Evolutionary conservation across 2,113 vertebrate species (phyloP).

Genomic region (Peromyscus leucopus): DNA sequence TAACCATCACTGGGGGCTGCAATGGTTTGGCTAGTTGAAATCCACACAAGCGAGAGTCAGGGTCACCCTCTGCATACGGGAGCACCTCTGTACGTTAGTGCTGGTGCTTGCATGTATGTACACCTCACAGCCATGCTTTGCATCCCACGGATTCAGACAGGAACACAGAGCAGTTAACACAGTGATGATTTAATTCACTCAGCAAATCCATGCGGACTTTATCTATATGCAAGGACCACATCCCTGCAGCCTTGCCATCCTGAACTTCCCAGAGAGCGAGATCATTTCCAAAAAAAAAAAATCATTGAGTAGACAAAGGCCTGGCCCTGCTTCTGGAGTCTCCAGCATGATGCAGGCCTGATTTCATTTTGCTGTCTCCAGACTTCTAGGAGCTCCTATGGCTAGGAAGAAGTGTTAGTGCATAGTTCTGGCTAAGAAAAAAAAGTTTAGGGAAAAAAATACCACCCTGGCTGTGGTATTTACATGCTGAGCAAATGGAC

Average conservation of each 20-base stretch:
- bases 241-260: conserved; percentile 1
- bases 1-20: not conserved
- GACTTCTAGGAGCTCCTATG: not conserved
- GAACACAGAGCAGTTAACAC: not conserved
- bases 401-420: not conserved
- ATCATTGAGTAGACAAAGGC: not conserved
- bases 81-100: not conserved
- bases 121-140: not conserved
- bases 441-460: not conserved
- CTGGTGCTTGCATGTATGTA: not conserved
- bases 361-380: conserved; percentile 3
- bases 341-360: not conserved
- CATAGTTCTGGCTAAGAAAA: not conserved
- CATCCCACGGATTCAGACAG: conserved; percentile 1
- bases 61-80: not conserved
- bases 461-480: not conserved
- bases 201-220: not conserved
- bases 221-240: not conserved
- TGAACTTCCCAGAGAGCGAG: not conserved
- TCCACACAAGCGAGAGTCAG: not conserved
- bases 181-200: not conserved
- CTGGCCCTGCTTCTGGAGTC: not conserved
- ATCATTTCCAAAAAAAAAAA: conserved; percentile 5
- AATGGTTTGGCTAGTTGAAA: not conserved
- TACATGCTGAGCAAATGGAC: not conserved